Base-by-base conservation (phyloP, 2,888 invertebrate species). In the Andrena dorsata region DNA sequence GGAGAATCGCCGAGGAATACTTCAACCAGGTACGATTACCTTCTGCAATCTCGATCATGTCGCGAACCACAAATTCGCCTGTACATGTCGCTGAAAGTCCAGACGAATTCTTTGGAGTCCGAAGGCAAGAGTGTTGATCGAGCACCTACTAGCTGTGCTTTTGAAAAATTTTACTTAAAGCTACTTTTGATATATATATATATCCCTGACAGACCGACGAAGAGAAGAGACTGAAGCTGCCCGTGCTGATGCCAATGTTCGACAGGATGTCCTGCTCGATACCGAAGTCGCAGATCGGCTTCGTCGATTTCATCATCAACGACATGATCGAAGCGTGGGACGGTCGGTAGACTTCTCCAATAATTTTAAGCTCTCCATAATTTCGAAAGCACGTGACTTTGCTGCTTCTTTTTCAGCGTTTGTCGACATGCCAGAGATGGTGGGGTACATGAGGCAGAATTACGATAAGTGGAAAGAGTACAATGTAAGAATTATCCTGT, bases 261-360 rank as follows among this genome's bases (percentile, higher is more conserved):
- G 99, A 99, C 94, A 96, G 99, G 88, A 95, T 96, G 80, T 97
- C 98, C 1, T 99, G 99, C 94, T 99, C 98, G 91, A 98, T 99
- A 93, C 99, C 99, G 72, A 98, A 98, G 94, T 98, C 99, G 80
- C 99, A 99, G 95, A 98, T 98, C 91, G 98, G 98, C 76, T 99
- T 99, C 94, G 97, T 99, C 86, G 99, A 99, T 94, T 98, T 97
- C 94, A 99, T 99, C 92, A 98, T 99, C 90, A 98, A 98, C 90
- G 98, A 98, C 92, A 98, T 99, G 98, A 98, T 99, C 95, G 98
- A 98, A 92, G 98, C 98, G 41, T 99, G 99, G 98, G 97, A 98
- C 92, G 97, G 98, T 97, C 91, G 94, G 95, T 94, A 49, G 20
- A n/a, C 4, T 56, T 56, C 16, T 53, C 3, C 16, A 5, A n/a